Conservation (phyloP, 2,797 vertebrate genomes). For the Sebastes goodei region DNA sequence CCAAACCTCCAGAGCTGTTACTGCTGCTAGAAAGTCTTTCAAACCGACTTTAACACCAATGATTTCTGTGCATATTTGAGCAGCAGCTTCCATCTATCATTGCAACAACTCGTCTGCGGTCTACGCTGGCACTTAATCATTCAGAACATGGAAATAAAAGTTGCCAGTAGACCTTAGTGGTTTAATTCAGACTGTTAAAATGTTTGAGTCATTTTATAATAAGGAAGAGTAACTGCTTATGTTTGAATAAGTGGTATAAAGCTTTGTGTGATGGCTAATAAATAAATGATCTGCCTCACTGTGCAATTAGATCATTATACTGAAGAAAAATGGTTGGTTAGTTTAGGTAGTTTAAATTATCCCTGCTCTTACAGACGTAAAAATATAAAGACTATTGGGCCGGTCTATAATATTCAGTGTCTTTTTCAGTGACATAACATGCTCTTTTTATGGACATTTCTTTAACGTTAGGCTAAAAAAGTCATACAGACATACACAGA, state of each 20-base stretch:
- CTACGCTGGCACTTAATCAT: not conserved
- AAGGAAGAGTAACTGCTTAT: slow-evolving; percentile 9
- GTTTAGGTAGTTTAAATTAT: not conserved
- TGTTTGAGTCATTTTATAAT: not conserved
- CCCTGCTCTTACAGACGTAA: not conserved
- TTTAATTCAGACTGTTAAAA: not conserved
- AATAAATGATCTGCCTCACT: not conserved
- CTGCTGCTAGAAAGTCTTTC: not conserved
- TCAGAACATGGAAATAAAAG: not conserved
- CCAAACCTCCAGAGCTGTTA: not conserved
- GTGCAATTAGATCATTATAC: not conserved
- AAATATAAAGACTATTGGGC: not conserved
- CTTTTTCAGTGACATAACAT: not conserved
- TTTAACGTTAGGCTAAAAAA: not conserved
- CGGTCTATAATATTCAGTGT: not conserved
- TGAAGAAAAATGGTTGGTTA: not conserved
- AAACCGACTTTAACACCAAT: not conserved
- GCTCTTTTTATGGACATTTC: not conserved
- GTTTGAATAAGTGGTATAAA: not conserved
- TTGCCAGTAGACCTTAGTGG: not conserved
- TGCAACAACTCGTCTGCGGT: not conserved
- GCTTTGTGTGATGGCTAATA: not conserved
- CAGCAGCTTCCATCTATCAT: not conserved
- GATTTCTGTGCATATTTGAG: not conserved
- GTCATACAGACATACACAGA: not conserved